Evolutionary conservation across 37 sponge, comb jelly and placozoan genomes (phyloP).

Genomic region (Beroe forskalii): DNA sequence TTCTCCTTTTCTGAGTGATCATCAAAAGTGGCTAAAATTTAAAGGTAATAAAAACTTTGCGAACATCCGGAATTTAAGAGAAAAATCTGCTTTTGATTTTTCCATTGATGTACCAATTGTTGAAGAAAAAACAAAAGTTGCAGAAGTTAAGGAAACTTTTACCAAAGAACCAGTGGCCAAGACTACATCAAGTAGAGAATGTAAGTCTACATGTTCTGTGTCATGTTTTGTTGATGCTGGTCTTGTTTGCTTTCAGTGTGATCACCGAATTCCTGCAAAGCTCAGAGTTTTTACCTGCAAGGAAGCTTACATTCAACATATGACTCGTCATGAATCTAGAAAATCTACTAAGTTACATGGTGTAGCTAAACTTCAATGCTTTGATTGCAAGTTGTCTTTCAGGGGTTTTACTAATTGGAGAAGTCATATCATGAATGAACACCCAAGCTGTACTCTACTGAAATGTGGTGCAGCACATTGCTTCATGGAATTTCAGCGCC

Average conservation of each 20-base stretch:
- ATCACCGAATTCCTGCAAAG: background rate
- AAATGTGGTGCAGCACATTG: background rate
- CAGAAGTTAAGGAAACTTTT: background rate
- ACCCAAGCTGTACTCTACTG: background rate
- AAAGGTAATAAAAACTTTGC: background rate
- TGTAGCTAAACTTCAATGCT: no score
- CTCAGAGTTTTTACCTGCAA: background rate
- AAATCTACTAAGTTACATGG: no score
- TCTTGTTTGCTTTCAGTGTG: background rate
- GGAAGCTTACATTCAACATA: background rate
- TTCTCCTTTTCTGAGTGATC: background rate
- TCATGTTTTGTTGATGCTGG: background rate
- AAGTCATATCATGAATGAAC: background rate
- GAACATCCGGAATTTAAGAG: no score
- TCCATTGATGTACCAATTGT: background rate
- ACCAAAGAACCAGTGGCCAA: background rate
- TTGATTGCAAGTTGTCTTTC: no score
- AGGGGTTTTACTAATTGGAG: slow-evolving; percentile 1
- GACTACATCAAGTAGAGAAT: background rate
- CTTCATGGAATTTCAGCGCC: slow-evolving; percentile 10
- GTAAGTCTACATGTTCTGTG: background rate
- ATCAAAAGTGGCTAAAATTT: background rate
- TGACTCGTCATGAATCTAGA: background rate
- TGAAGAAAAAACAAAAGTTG: background rate
- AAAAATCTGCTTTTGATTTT: background rate